These are phyloP conservation scores for Atethmia centrago DNA, from an alignment of 2,888 invertebrate genomes.

Conservation along the genomic window DNA sequence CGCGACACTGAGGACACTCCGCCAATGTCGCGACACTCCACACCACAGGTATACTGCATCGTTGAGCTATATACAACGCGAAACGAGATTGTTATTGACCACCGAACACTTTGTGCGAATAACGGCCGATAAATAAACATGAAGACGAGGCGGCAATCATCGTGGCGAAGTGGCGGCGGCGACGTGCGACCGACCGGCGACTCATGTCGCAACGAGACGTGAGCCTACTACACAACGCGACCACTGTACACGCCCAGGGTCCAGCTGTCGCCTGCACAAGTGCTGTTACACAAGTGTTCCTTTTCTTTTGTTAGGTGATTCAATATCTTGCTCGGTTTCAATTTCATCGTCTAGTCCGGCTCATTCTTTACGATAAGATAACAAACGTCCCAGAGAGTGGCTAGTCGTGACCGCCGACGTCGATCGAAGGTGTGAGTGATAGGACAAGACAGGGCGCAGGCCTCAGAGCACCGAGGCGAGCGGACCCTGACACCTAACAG, in stretches of 20 bases:
- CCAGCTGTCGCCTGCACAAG: background rate
- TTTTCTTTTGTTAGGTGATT: background rate
- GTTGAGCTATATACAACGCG: background rate
- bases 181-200: background rate
- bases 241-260: too few species aligned
- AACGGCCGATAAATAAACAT: slow-evolving; percentile 57
- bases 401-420: background rate
- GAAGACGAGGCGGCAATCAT: slow-evolving; percentile 9
- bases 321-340: background rate
- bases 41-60: background rate
- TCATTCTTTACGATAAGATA: background rate
- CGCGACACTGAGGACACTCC: too few species aligned
- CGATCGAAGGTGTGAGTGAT: slow-evolving; percentile 28
- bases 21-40: too few species aligned
- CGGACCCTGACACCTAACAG: slow-evolving; percentile 44
- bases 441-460: background rate
- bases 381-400: background rate
- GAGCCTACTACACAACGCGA: background rate
- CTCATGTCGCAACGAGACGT: background rate
- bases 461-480: slow-evolving; percentile 6
- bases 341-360: background rate
- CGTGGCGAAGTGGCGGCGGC: background rate
- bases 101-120: slow-evolving; percentile 24
- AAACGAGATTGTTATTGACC: slow-evolving; percentile 32
- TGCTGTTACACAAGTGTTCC: background rate